Conservation (phyloP, 2,888 invertebrate genomes). For the Diaperis boleti region DNA sequence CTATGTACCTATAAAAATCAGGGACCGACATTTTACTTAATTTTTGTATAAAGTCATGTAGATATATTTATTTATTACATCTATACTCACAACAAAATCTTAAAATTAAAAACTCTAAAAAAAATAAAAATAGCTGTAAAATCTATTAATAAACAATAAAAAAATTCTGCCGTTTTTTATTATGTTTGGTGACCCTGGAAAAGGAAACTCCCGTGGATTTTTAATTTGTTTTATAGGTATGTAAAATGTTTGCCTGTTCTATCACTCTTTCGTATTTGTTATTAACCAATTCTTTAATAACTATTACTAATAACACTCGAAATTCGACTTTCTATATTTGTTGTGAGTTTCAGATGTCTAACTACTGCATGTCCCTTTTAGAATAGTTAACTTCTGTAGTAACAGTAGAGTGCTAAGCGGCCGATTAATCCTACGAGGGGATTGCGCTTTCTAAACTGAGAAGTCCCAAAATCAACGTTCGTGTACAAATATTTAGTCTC, state of each 20-base stretch:
- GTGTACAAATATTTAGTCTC: too few relatives aligned
- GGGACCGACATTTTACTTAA: slow-evolving; percentile 64
- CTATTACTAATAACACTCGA: slow-evolving; percentile 52
- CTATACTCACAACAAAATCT: slow-evolving; percentile 67
- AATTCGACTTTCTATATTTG: slow-evolving; percentile 57
- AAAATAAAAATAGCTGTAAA: slow-evolving; percentile 58
- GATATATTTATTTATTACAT: slow-evolving; percentile 67
- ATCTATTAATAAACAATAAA: slow-evolving; percentile 60
- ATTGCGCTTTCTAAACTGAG: too few relatives aligned
- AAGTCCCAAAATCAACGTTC: too few relatives aligned
- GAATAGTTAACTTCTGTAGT: slow-evolving; percentile 17
- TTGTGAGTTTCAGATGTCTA: slow-evolving; percentile 65
- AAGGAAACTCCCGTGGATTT: slow-evolving; percentile 34
- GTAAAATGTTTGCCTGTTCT: slow-evolving; percentile 51
- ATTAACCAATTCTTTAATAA: slow-evolving; percentile 52
- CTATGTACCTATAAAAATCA: slow-evolving; percentile 59
- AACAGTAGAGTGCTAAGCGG: too few relatives aligned
- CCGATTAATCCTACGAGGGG: too few relatives aligned
- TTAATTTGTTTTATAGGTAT: slow-evolving; percentile 49
- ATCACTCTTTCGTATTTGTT: slow-evolving; percentile 31
- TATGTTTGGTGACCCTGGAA: slow-evolving; percentile 29
- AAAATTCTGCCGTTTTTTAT: slow-evolving; percentile 45
- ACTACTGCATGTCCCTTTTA: slow-evolving; percentile 32
- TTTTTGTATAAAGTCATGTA: slow-evolving; percentile 67
- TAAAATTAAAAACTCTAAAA: slow-evolving; percentile 58